Conservation (phyloP, 2,888 invertebrate genomes). For the Galeopsomyia nigrocyanea region DNA sequence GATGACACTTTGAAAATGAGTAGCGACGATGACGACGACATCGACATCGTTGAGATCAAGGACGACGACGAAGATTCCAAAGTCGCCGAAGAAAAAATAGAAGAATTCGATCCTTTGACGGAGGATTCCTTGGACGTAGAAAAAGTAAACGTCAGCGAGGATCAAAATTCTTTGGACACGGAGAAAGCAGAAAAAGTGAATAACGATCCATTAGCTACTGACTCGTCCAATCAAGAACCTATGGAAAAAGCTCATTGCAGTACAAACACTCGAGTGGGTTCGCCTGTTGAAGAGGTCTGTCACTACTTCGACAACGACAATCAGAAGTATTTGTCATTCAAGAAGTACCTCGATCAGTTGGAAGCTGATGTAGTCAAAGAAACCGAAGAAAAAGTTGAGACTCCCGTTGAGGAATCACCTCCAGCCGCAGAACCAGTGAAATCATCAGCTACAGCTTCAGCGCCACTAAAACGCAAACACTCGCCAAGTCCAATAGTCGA, state of each 20-base stretch:
- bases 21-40: background rate
- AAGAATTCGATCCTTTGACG: too few relatives aligned
- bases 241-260: too few relatives aligned
- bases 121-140: background rate
- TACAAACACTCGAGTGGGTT: conserved; percentile 20
- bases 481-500: conserved; percentile 60
- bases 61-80: too few relatives aligned
- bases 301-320: conserved; percentile 60
- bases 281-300: conserved; percentile 57
- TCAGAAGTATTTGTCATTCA: conserved; percentile 56
- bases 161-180: too few relatives aligned
- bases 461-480: conserved; percentile 58
- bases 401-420: too few relatives aligned
- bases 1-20: background rate
- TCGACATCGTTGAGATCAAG: too few relatives aligned
- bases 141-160: background rate
- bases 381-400: too few relatives aligned
- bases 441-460: conserved; percentile 58
- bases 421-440: conserved; percentile 51
- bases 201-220: background rate
- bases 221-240: too few relatives aligned
- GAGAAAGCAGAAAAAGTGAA: background rate
- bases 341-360: conserved; percentile 56
- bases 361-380: conserved; percentile 49
- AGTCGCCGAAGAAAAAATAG: too few relatives aligned